Evolutionary conservation across 2,888 invertebrate species (phyloP), one percentile per base, ranked within the genome.

Genomic region (Phaonia tiefii): DNA sequence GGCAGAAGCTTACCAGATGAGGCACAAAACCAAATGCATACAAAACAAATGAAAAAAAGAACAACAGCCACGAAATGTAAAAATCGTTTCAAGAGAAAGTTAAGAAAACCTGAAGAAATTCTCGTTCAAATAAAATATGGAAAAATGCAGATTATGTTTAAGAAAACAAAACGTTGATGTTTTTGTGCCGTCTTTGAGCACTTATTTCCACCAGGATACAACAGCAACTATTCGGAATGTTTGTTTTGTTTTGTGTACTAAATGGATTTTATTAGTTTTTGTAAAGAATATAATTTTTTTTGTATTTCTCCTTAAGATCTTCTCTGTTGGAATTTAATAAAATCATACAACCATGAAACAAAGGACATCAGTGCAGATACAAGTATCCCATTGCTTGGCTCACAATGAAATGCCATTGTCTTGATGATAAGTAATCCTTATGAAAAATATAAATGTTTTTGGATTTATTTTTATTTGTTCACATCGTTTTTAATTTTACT

Each of bases 401-500:
- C 58, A 39, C 65, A 73, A 69, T 75, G 67, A 73, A 65, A 25
- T 54, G 4, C 58, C 51, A 69, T 69, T 80, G 39, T 69, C 25
- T 54, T 54, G 63, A 63, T 56, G 54, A 56, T 80, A 80, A 72
- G 1, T n/a, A 7, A n/a, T 75, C 67, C 22, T 3, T 44, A 71
- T 69, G 60, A 79, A 31, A 79, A 75, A 71, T 37, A 79, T 79
- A 75, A 79, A 79, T 71, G 37, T n/a, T 71, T n/a, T 20, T 31
- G 69, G 69, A 79, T 65, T 70, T 44, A 37, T 71, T 60, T 79
- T 26, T 20, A 31, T 39, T 17, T 31, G 31, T 11, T 58, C 17
- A 58, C 13, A 66, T 44, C 10, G 4, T 31, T 63, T 69, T 63
- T 11, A 13, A n/a, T n/a, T n/a, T n/a, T n/a, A n/a, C n/a, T n/a